phyloP scores from a whole-genome alignment of 64 coral and sea anemone genomes.

The Stylophora pistillata region DNA sequence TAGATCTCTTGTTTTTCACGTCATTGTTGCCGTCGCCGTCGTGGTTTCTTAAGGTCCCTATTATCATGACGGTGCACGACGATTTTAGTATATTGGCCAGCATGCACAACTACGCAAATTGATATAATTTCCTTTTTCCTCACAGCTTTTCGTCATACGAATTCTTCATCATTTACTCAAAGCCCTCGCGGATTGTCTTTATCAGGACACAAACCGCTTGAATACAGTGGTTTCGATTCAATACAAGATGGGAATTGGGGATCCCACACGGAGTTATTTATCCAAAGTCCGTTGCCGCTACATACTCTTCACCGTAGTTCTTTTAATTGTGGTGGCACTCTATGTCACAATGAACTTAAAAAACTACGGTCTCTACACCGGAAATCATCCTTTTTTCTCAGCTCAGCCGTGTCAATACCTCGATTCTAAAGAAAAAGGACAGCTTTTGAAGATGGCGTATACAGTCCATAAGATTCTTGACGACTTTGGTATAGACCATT shows the following conservation, averaged over 20 bases:
- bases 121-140: too few relatives aligned
- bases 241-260: background rate
- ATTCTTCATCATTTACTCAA: too few relatives aligned
- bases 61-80: too few relatives aligned
- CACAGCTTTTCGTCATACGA: too few relatives aligned
- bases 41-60: too few relatives aligned
- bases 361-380: constrained; percentile 12
- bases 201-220: background rate
- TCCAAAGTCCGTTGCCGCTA: background rate
- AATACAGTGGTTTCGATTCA: background rate
- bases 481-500: constrained; percentile 40
- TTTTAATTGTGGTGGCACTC: background rate
- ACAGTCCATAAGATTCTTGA: constrained; percentile 54
- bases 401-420: background rate
- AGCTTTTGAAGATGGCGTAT: constrained; percentile 47
- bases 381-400: background rate
- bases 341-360: background rate
- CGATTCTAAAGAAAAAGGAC: background rate
- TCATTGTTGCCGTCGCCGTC: too few relatives aligned
- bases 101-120: too few relatives aligned
- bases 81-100: too few relatives aligned
- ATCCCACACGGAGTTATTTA: background rate
- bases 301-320: background rate
- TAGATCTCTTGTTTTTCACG: too few relatives aligned
- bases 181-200: too few relatives aligned